Percentiles rank a stretch among this genome's conserved stretches.
Conservation (phyloP, 2,113 vertebrate genomes). For the Azemiops feae region DNA sequence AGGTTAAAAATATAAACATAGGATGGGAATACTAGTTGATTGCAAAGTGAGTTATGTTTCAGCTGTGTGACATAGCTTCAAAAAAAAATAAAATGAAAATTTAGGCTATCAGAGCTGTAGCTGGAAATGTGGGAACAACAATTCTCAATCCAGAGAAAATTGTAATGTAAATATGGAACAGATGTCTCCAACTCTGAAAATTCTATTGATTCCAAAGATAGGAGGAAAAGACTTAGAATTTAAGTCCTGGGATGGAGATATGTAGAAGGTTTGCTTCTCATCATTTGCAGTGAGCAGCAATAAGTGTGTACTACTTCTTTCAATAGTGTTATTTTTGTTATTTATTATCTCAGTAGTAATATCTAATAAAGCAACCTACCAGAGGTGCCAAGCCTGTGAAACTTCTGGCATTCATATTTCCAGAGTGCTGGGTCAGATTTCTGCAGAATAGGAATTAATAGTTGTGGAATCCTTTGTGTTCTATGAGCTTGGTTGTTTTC, state of each 20-base stretch:
- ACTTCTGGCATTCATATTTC: neutral
- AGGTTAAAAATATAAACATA: neutral
- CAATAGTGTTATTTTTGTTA: neutral
- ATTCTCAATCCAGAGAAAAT: neutral
- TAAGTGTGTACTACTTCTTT: neutral
- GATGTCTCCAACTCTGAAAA: neutral
- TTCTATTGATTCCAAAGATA: neutral
- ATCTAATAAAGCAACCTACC: neutral
- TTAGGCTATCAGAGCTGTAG: neutral
- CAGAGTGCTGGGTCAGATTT: neutral
- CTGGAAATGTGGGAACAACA: neutral
- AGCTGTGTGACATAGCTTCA: neutral
- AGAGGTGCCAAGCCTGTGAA: neutral
- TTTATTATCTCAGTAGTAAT: neutral
- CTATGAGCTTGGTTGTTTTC: neutral
- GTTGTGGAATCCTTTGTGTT: neutral
- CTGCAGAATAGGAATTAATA: neutral
- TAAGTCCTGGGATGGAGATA: neutral
- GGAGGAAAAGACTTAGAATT: neutral
- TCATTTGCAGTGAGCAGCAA: neutral
- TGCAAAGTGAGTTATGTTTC: neutral
- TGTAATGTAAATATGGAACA: neutral
- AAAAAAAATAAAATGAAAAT: neutral
- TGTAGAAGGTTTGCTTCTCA: neutral
- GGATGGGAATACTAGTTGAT: neutral